Base-by-base conservation (phyloP, 2,113 vertebrate genomes). In the Oryzias melastigma region DNA sequence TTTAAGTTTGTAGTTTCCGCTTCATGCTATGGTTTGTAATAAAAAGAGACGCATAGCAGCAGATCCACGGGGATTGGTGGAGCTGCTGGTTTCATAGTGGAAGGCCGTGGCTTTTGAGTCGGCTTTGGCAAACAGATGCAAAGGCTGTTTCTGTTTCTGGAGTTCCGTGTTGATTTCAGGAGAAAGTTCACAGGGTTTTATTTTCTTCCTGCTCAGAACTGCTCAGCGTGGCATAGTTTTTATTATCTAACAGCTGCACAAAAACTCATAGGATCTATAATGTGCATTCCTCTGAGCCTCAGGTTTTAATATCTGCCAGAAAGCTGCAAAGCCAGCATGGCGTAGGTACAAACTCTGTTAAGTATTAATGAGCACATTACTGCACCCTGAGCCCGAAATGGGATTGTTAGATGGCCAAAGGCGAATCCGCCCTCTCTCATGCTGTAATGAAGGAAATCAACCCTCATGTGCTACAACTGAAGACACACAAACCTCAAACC, bases 311-410 rank as follows among this genome's bases (percentile, higher is more conserved):
- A 70, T 55, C 60, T 5, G 63, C 75, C 76, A 59, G 20, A 66
- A 42, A 79, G 77, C 75, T 0, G 16, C 55, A 52, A 56, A 75
- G 50, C 14, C 22, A 1, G 10, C 75, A 58, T 73, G 15, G 3
- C 50, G 35, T 57, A 67, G 55, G 73, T 83, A 49, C 7, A 60
- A 56, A 59, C 42, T 62, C 3, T 19, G 51, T 79, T 51, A 83
- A 76, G 80, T 78, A 82, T 77, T 84, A 79, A 87, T 76, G 75
- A 84, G 75, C 46, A 58, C 79, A 71, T 81, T 65, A 73, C 71
- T 18, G 58, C 68, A 55, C 54, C 25, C 69, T 43, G 58, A 60
- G 58, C 55, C 74, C 74, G 69, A 73, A 72, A 79, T 73, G 68
- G 76, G 64, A 68, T 68, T 65, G 58, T 67, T 54, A 58, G 61